Conservation (phyloP, 2,797 vertebrate species). For the Poeciliopsis paucimaculata region DNA sequence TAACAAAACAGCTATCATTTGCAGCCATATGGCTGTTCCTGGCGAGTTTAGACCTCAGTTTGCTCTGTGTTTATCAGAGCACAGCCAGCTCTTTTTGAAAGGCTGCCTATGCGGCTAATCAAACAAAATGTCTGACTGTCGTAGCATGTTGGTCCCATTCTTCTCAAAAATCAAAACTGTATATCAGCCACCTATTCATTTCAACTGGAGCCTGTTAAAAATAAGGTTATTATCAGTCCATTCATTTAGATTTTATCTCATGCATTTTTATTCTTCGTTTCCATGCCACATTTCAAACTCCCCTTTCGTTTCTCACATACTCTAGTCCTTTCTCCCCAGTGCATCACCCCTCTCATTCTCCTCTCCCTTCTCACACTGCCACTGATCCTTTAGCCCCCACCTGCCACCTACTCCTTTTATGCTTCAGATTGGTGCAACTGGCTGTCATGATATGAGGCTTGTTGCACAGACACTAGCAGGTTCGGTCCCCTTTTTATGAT, state of each 20-base stretch:
- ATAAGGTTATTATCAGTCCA: conserved; percentile 19
- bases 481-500: conserved; percentile 70
- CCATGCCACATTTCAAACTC: conserved; percentile 36
- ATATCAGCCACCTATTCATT: conserved; percentile 26
- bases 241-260: conserved; percentile 17
- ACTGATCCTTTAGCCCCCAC: conserved; percentile 55
- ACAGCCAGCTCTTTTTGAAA: conserved; percentile 30
- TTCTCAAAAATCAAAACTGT: conserved; percentile 15
- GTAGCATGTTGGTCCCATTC: background rate
- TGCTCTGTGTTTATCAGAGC: conserved; percentile 33
- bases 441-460: conserved; percentile 63
- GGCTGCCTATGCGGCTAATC: conserved; percentile 29
- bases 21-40: conserved; percentile 28
- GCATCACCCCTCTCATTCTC: conserved; percentile 26
- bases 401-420: conserved; percentile 60
- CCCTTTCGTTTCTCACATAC: conserved; percentile 33
- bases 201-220: conserved; percentile 21
- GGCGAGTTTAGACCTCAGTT: conserved; percentile 20
- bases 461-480: conserved; percentile 59
- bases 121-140: conserved; percentile 24
- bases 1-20: conserved; percentile 11
- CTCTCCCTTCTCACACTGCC: conserved; percentile 27
- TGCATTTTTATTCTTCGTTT: background rate
- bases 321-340: conserved; percentile 22
- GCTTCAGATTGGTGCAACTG: conserved; percentile 56